phyloP scores from a whole-genome alignment of 2,888 invertebrate species.

The Volucella inanis region DNA sequence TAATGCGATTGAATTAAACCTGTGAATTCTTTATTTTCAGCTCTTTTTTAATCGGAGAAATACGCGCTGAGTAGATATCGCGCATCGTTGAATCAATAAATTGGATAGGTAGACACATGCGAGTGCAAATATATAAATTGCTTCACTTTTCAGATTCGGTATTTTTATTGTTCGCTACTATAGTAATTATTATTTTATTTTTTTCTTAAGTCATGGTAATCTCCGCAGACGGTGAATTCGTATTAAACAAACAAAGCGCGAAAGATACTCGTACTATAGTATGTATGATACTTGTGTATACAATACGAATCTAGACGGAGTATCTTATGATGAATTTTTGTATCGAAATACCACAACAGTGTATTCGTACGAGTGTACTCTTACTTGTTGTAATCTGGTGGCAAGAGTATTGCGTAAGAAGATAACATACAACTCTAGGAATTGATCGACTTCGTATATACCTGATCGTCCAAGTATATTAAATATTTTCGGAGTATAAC shows the following conservation, averaged over 20 bases:
- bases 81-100: conserved; percentile 55
- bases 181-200: conserved; percentile 31
- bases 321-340: conserved; percentile 36
- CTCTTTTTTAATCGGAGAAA: not conserved
- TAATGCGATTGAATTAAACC: conserved; percentile 50
- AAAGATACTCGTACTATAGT: conserved; percentile 38
- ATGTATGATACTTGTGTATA: not conserved
- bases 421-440: conserved; percentile 40
- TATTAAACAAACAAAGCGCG: conserved; percentile 44
- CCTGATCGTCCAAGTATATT: conserved; percentile 55
- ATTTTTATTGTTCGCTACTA: conserved; percentile 4
- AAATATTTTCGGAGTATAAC: conserved; percentile 45
- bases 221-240: conserved; percentile 24
- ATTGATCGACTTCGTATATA: conserved; percentile 53
- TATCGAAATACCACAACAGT: conserved; percentile 29
- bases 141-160: conserved; percentile 14
- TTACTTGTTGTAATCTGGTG: not conserved
- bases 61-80: conserved; percentile 32
- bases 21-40: conserved; percentile 36
- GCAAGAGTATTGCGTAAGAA: conserved; percentile 54
- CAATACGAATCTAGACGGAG: not conserved
- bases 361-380: not conserved
- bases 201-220: conserved; percentile 31
- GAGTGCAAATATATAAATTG: conserved; percentile 17
- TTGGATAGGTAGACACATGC: not conserved